Conservation (phyloP, 2,113 vertebrate genomes). For the Labrus mixtus region DNA sequence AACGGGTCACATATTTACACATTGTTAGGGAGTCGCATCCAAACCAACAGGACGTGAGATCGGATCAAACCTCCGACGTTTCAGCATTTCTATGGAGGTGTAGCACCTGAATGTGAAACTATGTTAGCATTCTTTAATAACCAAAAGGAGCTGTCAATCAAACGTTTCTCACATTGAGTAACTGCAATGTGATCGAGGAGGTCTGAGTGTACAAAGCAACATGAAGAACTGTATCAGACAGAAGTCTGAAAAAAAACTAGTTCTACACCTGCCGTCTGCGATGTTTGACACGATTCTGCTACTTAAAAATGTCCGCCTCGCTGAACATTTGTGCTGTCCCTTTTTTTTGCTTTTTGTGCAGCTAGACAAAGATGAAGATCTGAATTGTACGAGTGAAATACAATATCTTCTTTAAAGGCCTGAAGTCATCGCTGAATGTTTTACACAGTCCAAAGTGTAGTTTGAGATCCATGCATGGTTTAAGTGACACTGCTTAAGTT, state of each 20-base stretch:
- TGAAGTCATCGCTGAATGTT: too few species aligned
- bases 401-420: too few species aligned
- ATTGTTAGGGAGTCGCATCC: not conserved
- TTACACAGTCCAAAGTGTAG: not conserved
- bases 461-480: not conserved
- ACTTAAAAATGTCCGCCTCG: not conserved
- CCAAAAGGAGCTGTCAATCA: not conserved
- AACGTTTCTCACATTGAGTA: constrained; percentile 1
- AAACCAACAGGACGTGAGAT: not conserved
- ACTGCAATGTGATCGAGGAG: not conserved
- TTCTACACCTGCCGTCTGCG: not conserved
- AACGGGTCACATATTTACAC: not conserved
- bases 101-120: not conserved
- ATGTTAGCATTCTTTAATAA: not conserved
- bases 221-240: not conserved
- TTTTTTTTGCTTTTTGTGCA: too few species aligned
- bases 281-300: not conserved
- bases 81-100: not conserved
- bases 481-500: not conserved
- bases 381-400: too few species aligned
- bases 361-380: too few species aligned
- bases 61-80: not conserved
- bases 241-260: not conserved
- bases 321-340: too few species aligned
- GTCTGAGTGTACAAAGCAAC: not conserved